These are phyloP conservation scores for Xestia rhomboidea DNA, from an alignment of 2,888 invertebrate species.

Conservation along the genomic window DNA sequence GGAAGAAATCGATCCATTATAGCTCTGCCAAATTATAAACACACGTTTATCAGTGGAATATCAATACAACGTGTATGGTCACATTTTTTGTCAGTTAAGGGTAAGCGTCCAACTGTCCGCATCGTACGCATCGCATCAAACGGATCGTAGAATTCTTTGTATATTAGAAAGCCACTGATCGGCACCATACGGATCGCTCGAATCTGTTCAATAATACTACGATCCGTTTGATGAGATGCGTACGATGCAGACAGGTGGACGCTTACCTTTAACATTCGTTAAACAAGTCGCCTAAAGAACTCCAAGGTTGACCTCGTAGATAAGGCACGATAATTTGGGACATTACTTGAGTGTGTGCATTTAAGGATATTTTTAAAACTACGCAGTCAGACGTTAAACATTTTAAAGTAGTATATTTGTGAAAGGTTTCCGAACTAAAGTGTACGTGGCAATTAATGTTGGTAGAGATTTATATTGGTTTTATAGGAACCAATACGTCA, in stretches of 20 bases:
- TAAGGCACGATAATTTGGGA: conserved; percentile 87
- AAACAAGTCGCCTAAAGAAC: conserved; percentile 85
- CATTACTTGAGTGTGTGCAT: conserved; percentile 77
- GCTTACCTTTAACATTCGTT: conserved; percentile 68
- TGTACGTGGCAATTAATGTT: conserved; percentile 40
- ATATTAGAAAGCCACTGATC: no score
- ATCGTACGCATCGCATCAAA: no score
- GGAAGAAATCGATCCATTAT: conserved; percentile 83
- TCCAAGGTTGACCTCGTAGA: conserved; percentile 89
- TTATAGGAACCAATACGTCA: conserved; percentile 49
- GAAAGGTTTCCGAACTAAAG: conserved; percentile 50
- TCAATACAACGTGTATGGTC: conserved; percentile 60
- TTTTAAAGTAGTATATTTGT: conserved; percentile 43
- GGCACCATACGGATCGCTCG: no score
- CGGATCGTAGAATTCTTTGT: no score
- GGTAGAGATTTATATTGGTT: conserved; percentile 36
- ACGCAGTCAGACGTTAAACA: conserved; percentile 43
- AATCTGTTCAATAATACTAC: no score
- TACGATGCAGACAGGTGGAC: no score
- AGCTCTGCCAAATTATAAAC: conserved; percentile 78
- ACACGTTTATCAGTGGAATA: conserved; percentile 65
- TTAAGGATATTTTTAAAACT: conserved; percentile 76
- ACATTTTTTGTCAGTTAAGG: conserved; percentile 78
- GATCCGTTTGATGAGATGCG: no score
- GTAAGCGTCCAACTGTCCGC: no score